Percentiles rank a stretch among this genome's conserved stretches.
phyloP scores from a whole-genome alignment of 2,888 invertebrate species.

The Tubulanus polymorphus region DNA sequence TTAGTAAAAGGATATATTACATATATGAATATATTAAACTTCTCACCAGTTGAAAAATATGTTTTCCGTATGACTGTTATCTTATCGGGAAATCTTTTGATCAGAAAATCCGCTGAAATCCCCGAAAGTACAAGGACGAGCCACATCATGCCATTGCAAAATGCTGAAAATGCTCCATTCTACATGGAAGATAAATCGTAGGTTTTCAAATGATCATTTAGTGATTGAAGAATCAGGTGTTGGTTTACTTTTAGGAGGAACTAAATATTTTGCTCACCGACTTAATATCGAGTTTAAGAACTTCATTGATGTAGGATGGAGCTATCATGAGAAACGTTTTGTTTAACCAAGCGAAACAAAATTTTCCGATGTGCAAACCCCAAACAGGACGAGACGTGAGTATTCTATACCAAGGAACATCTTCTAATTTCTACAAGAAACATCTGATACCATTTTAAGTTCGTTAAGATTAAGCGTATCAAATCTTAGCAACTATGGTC shows the following conservation, averaged over 20 bases:
- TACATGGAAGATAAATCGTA: constrained; percentile 22
- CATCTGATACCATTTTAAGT: too few relatives aligned
- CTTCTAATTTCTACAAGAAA: constrained; percentile 44
- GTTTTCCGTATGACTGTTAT: constrained; percentile 32
- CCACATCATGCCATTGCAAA: constrained; percentile 36
- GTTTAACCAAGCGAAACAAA: constrained; percentile 55
- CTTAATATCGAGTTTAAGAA: constrained; percentile 43
- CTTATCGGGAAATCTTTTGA: constrained; percentile 26
- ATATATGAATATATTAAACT: neutral
- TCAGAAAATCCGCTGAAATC: constrained; percentile 29
- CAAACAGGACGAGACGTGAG: constrained; percentile 55
- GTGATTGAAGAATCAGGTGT: neutral
- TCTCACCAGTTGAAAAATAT: constrained; percentile 26
- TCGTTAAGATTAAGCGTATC: too few relatives aligned
- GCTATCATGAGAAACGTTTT: constrained; percentile 42
- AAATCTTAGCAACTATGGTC: too few relatives aligned
- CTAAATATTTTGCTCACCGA: constrained; percentile 28
- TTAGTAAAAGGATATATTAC: neutral
- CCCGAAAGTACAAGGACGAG: constrained; percentile 29
- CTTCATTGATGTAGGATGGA: constrained; percentile 45
- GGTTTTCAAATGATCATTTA: neutral
- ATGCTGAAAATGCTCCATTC: constrained; percentile 38
- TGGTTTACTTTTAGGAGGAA: too few relatives aligned
- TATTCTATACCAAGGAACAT: constrained; percentile 56
- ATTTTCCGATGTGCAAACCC: constrained; percentile 56